These are phyloP conservation scores for Corydoras maculifer DNA, from an alignment of 2,113 vertebrate genomes.

Conservation along the genomic window DNA sequence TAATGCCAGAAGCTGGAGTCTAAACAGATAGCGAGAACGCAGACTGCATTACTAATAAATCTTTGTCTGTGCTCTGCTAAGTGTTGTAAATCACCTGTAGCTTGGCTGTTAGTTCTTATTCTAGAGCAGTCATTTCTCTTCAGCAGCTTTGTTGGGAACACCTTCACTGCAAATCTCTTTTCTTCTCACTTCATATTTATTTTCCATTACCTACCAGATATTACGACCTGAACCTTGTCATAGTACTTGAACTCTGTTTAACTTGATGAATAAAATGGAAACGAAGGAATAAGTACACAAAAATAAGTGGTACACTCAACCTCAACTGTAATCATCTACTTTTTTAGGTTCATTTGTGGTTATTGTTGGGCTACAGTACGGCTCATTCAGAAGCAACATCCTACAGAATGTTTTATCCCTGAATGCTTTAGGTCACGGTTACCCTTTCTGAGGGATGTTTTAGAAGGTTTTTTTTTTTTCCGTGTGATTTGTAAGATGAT, in stretches of 20 bases:
- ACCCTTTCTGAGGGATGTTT: no score
- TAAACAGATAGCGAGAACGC: constrained; percentile 50
- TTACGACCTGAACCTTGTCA: constrained; percentile 19
- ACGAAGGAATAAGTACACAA: background rate
- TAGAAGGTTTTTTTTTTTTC: constrained; percentile 4
- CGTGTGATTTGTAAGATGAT: constrained; percentile 10
- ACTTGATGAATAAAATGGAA: background rate
- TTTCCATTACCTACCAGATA: constrained; percentile 26
- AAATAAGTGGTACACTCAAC: background rate
- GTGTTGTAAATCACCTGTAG: constrained; percentile 69
- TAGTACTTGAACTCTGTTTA: constrained; percentile 13
- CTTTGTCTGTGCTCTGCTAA: constrained; percentile 66
- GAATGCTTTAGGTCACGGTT: no score
- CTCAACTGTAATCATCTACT: constrained; percentile 16
- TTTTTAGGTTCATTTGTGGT: constrained; percentile 22
- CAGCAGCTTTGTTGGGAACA: constrained; percentile 43
- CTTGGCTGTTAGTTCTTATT: constrained; percentile 65
- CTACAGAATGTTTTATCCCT: no score
- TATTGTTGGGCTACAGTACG: constrained; percentile 12
- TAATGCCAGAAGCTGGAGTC: constrained; percentile 12
- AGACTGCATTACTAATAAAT: constrained; percentile 63
- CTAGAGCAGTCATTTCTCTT: constrained; percentile 56
- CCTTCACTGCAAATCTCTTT: constrained; percentile 26
- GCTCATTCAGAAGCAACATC: background rate
- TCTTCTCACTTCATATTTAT: constrained; percentile 21